A percentile compares a stretch with the other conserved stretches of the same genome.
Conservation (phyloP, 2,113 vertebrate genomes). For the Ceyx cyanopectus region DNA sequence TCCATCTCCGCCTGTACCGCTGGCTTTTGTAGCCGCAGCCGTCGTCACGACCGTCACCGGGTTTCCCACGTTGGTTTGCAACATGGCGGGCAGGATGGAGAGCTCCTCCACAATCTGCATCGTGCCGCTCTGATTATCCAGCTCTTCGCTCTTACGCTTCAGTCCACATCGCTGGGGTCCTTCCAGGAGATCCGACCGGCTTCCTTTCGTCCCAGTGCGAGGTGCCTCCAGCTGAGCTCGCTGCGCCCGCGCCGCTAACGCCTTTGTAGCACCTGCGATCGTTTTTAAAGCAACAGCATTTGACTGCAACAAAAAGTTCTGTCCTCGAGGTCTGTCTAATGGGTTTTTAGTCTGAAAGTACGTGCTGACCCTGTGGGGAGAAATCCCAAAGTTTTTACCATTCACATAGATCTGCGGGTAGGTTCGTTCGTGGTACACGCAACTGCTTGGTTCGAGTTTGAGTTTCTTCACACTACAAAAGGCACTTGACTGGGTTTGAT, state of each 20-base stretch:
- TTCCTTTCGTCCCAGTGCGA: slow-evolving; percentile 72
- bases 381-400: slow-evolving; percentile 91
- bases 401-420: slow-evolving; percentile 93
- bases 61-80: slow-evolving; percentile 92
- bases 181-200: slow-evolving; percentile 84
- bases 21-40: slow-evolving; percentile 82
- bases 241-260: slow-evolving; percentile 73
- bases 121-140: slow-evolving; percentile 87
- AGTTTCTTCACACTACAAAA: slow-evolving; percentile 99
- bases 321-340: slow-evolving; percentile 82
- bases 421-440: slow-evolving; percentile 94
- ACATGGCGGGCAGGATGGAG: slow-evolving; percentile 96
- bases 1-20: slow-evolving; percentile 85
- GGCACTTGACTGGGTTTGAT: slow-evolving; percentile 99
- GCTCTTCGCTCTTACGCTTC: slow-evolving; percentile 98
- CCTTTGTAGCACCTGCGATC: slow-evolving; percentile 85
- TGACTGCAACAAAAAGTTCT: slow-evolving; percentile 86
- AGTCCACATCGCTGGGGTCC: slow-evolving; percentile 94
- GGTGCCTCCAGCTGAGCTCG: slow-evolving; percentile 69
- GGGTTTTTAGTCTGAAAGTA: slow-evolving; percentile 90
- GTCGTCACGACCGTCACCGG: slow-evolving; percentile 84
- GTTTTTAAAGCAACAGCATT: slow-evolving; percentile 88
- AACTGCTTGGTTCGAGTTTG: slow-evolving; percentile 97
- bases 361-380: slow-evolving; percentile 84
- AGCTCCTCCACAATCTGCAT: slow-evolving; percentile 99